Evolutionary conservation across 2,113 vertebrate genomes (phyloP), one percentile per base, ranked within the genome.

Genomic region (Rhineura floridana): DNA sequence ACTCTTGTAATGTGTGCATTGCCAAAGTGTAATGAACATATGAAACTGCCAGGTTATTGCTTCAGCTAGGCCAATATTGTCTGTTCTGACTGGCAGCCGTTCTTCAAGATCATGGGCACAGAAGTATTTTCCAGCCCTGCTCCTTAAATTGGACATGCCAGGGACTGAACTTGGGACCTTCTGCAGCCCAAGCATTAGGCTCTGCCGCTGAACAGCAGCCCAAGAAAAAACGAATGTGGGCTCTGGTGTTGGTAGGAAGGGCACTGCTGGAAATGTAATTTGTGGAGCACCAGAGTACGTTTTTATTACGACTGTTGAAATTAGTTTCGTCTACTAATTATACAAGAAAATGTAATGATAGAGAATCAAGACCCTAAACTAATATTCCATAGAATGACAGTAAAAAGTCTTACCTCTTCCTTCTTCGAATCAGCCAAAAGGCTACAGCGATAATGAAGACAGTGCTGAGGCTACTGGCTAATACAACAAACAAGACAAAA

Each of bases 371-470:
- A 36, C 13, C 2, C 9, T n/a, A 9, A 28, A 5, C 59, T n/a
- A 69, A 9, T n/a, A 55, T 73, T 15, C 48, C 39, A 13, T 67
- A 46, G 13, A 77, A 17, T 42, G 50, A n/a, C 21, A 85, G 69
- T 6, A 19, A 6, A 77, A 23, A 42, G 19, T 36, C 97, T 96
- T 93, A 99, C 98, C 98, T 97, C 93, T 95, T 98, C 91, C 93
- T 97, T 90, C 94, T 96, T n/a, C 84, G 95, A 85, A 98, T 94
- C 59, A 98, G 90, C 91, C 96, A 98, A 73, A 96, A 92, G 1
- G 94, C 90, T 83, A 96, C 87, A 12, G 92, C 94, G n/a, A 97
- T 90, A 89, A 97, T 87, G 46, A 97, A 46, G 81, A 97, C 84
- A 80, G 97, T 87, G 90, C 96, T 97, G 25, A 99, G 87, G 82